Conservation (phyloP, 1,140 invertebrate species). For the Drosophila funebris region DNA sequence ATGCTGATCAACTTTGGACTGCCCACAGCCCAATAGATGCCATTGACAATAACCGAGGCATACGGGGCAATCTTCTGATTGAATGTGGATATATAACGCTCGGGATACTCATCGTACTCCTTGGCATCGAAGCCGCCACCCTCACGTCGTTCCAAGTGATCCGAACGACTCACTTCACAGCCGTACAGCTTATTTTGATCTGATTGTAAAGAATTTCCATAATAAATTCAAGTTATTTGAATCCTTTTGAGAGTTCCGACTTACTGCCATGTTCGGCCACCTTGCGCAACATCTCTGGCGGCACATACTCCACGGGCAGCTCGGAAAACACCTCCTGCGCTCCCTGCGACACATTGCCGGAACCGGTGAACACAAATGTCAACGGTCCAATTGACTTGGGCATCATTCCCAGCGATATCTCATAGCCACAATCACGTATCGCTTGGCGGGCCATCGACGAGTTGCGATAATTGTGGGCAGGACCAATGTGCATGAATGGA, state of each 20-base stretch:
- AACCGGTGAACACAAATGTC: constrained; percentile 99
- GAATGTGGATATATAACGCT: constrained; percentile 97
- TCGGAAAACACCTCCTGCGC: constrained; percentile 99
- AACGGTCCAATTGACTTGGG: constrained; percentile 98
- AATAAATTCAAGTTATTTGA: neutral
- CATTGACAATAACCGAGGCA: constrained; percentile 98
- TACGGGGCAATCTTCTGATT: constrained; percentile 99
- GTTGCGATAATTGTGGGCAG: constrained; percentile 98
- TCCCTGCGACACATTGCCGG: constrained; percentile 92
- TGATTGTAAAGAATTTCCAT: constrained; percentile 71
- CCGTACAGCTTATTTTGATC: constrained; percentile 97
- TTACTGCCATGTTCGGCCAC: constrained; percentile 98
- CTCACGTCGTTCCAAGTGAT: constrained; percentile 96
- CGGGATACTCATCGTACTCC: constrained; percentile 97
- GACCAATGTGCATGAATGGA: constrained; percentile 99
- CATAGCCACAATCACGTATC: constrained; percentile 98
- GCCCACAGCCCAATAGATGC: constrained; percentile 99
- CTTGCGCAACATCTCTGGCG: constrained; percentile 96
- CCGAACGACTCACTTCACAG: constrained; percentile 95
- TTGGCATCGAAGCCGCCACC: constrained; percentile 94
- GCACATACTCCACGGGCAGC: constrained; percentile 98
- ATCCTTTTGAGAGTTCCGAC: constrained; percentile 54
- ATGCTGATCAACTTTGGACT: constrained; percentile 98
- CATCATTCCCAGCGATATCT: constrained; percentile 98
- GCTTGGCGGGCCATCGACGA: constrained; percentile 98